Conservation (phyloP, 2,113 vertebrate genomes). For the Hippocampus mohnikei region DNA sequence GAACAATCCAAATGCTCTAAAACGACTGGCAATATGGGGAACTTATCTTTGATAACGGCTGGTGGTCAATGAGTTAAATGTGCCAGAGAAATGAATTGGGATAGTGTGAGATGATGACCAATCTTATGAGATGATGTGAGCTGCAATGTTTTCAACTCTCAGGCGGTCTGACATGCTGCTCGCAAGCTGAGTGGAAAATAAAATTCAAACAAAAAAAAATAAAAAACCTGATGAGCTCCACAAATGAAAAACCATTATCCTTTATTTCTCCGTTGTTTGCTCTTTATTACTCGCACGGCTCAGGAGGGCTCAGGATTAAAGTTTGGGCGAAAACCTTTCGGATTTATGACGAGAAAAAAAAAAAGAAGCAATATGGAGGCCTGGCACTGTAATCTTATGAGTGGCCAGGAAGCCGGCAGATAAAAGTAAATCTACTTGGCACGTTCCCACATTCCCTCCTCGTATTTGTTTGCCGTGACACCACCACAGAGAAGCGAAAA, state of each 20-base stretch:
- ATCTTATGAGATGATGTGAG: constrained; percentile 3
- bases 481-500: neutral
- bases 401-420: constrained; percentile 57
- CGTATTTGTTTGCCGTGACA: constrained; percentile 64
- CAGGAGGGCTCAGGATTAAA: constrained; percentile 22
- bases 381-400: constrained; percentile 57
- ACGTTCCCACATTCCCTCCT: constrained; percentile 56
- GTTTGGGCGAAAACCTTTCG: constrained; percentile 22
- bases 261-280: constrained; percentile 14
- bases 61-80: neutral
- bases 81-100: neutral
- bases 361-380: constrained; percentile 61
- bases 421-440: constrained; percentile 68
- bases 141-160: neutral
- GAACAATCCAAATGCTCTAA: neutral
- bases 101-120: neutral
- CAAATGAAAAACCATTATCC: constrained; percentile 17
- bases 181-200: neutral
- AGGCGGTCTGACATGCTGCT: neutral
- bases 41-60: neutral
- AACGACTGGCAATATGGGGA: neutral
- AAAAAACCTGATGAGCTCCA: neutral
- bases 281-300: constrained; percentile 34
- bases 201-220: neutral
- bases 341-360: constrained; percentile 47